These are phyloP conservation scores for Podarcis raffonei DNA, from an alignment of 2,113 vertebrate species.

Conservation along the genomic window DNA sequence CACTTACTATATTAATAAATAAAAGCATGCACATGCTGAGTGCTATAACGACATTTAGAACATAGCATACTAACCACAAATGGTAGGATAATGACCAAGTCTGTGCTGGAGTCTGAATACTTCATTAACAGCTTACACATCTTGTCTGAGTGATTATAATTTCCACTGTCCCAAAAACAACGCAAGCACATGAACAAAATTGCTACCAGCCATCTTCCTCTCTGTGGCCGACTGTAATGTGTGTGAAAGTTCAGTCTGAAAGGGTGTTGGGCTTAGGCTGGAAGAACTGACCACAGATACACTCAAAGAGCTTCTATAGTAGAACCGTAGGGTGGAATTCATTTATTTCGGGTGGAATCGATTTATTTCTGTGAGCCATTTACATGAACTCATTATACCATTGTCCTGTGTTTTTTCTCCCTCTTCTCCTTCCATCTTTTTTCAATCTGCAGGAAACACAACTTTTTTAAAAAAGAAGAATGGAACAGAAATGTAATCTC, in stretches of 20 bases:
- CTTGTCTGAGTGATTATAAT: background rate
- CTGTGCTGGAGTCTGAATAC: background rate
- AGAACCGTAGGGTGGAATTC: too few relatives aligned
- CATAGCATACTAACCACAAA: background rate
- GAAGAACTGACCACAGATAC: background rate
- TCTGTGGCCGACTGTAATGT: background rate
- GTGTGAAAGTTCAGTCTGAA: background rate
- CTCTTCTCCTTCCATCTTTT: too few relatives aligned
- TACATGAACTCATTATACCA: background rate
- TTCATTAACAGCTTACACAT: background rate
- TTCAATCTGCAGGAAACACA: too few relatives aligned
- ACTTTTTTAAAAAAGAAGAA: too few relatives aligned
- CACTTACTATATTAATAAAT: too few relatives aligned
- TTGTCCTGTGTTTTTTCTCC: background rate
- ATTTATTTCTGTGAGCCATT: background rate
- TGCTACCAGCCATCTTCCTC: background rate
- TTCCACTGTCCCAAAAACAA: background rate
- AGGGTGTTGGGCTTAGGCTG: background rate
- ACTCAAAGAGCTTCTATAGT: background rate
- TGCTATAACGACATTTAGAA: background rate
- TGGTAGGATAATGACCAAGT: background rate
- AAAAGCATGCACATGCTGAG: fast-evolving
- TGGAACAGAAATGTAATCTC: too few relatives aligned
- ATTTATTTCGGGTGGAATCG: too few relatives aligned
- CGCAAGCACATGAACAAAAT: background rate